Base-by-base conservation (phyloP, 2,888 invertebrate species). In the Gisinianus flammeolus region DNA sequence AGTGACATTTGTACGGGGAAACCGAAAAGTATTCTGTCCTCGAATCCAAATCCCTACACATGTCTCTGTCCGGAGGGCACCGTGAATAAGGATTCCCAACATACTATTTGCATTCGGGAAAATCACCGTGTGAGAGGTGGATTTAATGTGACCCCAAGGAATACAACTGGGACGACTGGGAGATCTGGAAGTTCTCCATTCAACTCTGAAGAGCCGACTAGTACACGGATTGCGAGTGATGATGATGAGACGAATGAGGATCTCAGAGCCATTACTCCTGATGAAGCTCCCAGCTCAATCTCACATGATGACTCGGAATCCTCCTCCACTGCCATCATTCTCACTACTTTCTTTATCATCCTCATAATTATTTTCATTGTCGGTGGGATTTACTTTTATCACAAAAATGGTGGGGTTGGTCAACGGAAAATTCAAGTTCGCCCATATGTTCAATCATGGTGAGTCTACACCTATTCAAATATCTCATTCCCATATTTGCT, bases 371-470 rank as follows among this genome's bases (percentile, higher is more conserved):
- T 82, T n/a, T 19, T 35, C 62, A 10, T 77, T 6, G 70, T 52
- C 31, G 70, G 70, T 26, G 82, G 76, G 10, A 44, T 83, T 26
- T 73, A 82, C 12, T 68, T 82, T 6, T 79, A 82, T 64, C 79
- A 79, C 26, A 54, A 68, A 71, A 72, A 79, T 24, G 81, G 81
- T 73, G 78, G 81, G n/a, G 12, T 44, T 16, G 31, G 54, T 12
- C 82, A 80, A 70, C 82, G 82, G 58, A 83, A 83, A 72, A 79
- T 82, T 74, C 77, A 81, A 2, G 81, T 83, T 67, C 73, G 83
- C 19, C 83, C 83, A 3, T 83, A 83, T 74, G 82, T 83, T 72
- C 82, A 83, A 56, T 79, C 81, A 73, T 83, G 83, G 83, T 83
- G 80, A 76, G 35, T 54, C 44, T 4, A 44, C 19, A 2, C n/a